These are phyloP conservation scores for Margarornis squamiger DNA, from an alignment of 2,797 vertebrate genomes.

Conservation along the genomic window DNA sequence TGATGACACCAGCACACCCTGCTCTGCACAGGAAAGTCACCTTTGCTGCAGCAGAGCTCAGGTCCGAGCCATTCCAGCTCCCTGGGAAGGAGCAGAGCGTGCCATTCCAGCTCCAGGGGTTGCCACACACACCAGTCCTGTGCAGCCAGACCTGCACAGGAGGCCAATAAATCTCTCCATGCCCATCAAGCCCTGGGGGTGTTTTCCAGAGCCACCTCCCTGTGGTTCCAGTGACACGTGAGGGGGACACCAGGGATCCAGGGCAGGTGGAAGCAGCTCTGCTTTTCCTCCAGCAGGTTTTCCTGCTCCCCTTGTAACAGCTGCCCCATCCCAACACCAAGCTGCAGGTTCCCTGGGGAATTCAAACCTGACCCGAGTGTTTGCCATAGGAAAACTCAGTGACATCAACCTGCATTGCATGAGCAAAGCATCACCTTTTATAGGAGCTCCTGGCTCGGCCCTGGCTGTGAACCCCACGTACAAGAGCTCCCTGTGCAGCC, in stretches of 20 bases:
- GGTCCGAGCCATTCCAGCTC: neutral
- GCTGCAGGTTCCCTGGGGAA: neutral
- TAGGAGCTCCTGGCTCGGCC: neutral
- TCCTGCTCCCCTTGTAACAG: neutral
- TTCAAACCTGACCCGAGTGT: neutral
- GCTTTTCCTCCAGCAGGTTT: neutral
- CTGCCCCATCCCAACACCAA: neutral
- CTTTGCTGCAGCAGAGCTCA: rapidly evolving
- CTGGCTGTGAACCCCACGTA: neutral
- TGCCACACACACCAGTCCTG: neutral
- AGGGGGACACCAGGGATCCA: too few relatives aligned
- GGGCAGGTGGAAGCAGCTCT: neutral
- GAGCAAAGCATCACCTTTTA: neutral
- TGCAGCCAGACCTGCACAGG: neutral
- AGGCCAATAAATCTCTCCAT: neutral
- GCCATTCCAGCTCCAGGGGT: neutral
- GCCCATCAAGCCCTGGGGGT: neutral
- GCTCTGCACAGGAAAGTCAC: neutral
- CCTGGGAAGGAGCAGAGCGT: neutral
- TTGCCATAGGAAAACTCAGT: neutral
- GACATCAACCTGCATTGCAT: neutral
- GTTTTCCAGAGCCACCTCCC: neutral
- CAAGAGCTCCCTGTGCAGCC: constrained; percentile 34
- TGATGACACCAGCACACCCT: neutral
- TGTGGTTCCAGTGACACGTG: rapidly evolving